Conservation (phyloP, 2,113 vertebrate species). For the Tenebrosternarchus preto region DNA sequence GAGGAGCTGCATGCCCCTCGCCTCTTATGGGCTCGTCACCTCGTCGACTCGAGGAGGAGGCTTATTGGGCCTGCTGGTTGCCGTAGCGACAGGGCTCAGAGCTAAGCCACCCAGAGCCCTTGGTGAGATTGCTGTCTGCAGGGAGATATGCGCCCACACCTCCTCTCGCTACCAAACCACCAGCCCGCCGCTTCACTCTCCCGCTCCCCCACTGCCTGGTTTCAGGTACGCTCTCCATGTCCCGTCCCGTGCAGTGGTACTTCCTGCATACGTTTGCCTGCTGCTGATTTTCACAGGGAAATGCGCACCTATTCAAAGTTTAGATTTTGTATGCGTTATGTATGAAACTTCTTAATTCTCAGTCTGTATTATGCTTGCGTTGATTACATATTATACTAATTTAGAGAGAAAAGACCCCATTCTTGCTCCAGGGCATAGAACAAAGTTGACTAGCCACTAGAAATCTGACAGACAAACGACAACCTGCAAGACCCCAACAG, state of each 20-base stretch:
- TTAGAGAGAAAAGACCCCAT: not conserved
- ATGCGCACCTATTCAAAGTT: not conserved
- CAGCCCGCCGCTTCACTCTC: constrained; percentile 6
- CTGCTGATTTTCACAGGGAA: too few relatives aligned
- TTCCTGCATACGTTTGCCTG: not conserved
- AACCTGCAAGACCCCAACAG: constrained; percentile 84
- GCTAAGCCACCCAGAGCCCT: constrained; percentile 89
- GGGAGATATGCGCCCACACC: constrained; percentile 82
- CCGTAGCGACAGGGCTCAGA: constrained; percentile 94
- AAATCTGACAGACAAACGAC: constrained; percentile 79
- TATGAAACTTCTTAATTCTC: too few relatives aligned
- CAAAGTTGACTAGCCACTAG: constrained; percentile 57
- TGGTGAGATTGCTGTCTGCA: constrained; percentile 92
- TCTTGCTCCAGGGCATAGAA: not conserved
- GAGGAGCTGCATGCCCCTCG: constrained; percentile 88
- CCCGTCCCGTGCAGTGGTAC: constrained; percentile 24
- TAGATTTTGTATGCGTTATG: not conserved
- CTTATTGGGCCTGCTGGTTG: constrained; percentile 94
- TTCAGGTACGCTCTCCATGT: constrained; percentile 45
- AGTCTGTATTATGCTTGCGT: not conserved
- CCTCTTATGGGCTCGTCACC: constrained; percentile 94
- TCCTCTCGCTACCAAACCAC: constrained; percentile 55
- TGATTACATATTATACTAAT: not conserved
- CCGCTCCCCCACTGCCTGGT: constrained; percentile 11
- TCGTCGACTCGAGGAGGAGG: constrained; percentile 84